phyloP scores from a whole-genome alignment of 2,888 invertebrate species.

The Drosophila anceps region DNA sequence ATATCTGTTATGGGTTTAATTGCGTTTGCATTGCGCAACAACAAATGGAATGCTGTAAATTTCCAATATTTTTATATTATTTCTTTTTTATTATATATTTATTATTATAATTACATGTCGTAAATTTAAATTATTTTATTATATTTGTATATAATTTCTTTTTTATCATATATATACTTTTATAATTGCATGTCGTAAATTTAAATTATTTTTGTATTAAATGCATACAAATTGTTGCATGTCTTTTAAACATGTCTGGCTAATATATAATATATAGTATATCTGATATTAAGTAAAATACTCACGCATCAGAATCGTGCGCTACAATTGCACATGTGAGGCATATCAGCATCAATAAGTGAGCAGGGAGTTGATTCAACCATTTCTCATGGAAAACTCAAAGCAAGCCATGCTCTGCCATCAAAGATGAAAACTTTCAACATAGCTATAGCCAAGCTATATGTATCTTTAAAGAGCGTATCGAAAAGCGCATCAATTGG shows the following conservation, averaged over 20 bases:
- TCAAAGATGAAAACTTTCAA: too few relatives aligned
- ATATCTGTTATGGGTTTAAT: slow-evolving; percentile 27
- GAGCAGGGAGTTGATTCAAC: background rate
- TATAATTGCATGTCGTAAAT: background rate
- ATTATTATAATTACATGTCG: background rate
- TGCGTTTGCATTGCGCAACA: background rate
- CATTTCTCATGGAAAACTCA: background rate
- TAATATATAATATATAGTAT: background rate
- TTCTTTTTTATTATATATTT: background rate
- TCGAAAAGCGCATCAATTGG: slow-evolving; percentile 23
- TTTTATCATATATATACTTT: too few relatives aligned
- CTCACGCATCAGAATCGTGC: slow-evolving; percentile 17
- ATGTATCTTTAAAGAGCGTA: background rate
- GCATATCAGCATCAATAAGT: background rate
- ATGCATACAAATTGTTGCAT: slow-evolving; percentile 19
- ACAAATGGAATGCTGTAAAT: slow-evolving; percentile 32
- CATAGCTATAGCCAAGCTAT: background rate
- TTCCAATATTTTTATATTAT: slow-evolving; percentile 12
- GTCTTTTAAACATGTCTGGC: slow-evolving; percentile 7
- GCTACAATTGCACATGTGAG: slow-evolving; percentile 3
- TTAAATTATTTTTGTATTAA: slow-evolving; percentile 7
- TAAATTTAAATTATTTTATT: background rate
- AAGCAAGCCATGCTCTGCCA: too few relatives aligned
- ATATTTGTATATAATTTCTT: background rate
- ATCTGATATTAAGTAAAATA: slow-evolving; percentile 13